Percentiles rank a stretch among this genome's conserved stretches.
Conservation (phyloP, 2,888 invertebrate species). For the Vannuccia rotundouncinata region DNA sequence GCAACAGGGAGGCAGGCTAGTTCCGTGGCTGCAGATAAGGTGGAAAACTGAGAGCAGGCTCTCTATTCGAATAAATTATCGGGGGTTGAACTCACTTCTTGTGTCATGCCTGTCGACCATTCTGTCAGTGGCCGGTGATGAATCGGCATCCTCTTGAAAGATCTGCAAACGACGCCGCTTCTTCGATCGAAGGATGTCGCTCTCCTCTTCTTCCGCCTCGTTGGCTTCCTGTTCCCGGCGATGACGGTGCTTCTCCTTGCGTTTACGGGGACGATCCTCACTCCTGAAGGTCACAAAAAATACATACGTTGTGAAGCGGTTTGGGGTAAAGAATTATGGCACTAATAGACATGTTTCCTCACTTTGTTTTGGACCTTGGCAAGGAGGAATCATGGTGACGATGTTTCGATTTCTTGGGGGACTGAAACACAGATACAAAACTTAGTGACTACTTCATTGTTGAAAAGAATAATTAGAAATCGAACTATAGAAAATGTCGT, state of each 20-base stretch:
- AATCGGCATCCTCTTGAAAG: background rate
- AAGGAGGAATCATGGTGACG: background rate
- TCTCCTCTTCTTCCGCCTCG: background rate
- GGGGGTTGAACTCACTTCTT: no score
- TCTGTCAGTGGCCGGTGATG: no score
- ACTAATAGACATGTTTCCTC: background rate
- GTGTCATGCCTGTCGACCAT: no score
- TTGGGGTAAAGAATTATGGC: background rate
- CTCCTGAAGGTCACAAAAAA: background rate
- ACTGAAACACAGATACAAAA: background rate
- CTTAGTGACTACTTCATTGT: no score
- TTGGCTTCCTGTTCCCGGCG: background rate
- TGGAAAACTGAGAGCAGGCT: background rate
- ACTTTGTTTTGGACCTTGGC: background rate
- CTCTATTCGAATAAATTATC: no score
- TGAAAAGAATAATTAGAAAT: no score
- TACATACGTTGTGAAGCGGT: background rate
- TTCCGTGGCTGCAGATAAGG: background rate
- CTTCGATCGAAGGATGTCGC: background rate
- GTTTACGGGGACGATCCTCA: background rate
- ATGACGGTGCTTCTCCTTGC: background rate
- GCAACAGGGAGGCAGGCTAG: background rate
- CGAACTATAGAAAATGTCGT: no score
- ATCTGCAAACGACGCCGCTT: background rate
- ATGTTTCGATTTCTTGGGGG: slow-evolving; percentile 6